Percentiles rank a stretch among this genome's conserved stretches.
Conservation (phyloP, 2,797 vertebrate species). For the Pelodytes ibericus region DNA sequence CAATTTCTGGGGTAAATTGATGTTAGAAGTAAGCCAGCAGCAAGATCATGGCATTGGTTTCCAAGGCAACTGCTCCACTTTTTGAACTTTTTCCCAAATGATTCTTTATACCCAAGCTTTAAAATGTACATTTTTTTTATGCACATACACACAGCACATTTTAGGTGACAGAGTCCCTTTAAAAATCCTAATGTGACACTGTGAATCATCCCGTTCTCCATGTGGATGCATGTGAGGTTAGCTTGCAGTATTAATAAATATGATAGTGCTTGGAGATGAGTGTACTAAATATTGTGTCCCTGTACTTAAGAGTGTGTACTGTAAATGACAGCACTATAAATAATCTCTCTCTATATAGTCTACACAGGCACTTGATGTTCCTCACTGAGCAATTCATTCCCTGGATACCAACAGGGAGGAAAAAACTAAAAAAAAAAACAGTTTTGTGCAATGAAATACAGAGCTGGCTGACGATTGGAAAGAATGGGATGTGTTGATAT, state of each 20-base stretch:
- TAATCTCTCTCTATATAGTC: not conserved
- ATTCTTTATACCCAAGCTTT: no score
- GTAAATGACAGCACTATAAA: not conserved
- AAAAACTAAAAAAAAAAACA: no score
- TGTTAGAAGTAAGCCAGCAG: no score
- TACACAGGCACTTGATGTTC: not conserved
- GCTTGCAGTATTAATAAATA: not conserved
- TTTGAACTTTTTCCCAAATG: no score
- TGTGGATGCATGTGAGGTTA: not conserved
- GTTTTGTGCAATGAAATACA: not conserved
- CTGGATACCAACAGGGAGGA: not conserved
- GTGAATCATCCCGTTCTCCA: not conserved
- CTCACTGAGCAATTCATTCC: not conserved
- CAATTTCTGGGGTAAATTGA: no score
- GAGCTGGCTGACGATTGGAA: not conserved
- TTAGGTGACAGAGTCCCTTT: not conserved
- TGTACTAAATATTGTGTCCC: not conserved
- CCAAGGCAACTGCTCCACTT: no score
- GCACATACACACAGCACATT: no score
- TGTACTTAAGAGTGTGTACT: not conserved
- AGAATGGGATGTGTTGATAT: not conserved
- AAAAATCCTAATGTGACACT: not conserved
- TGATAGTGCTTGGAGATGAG: not conserved
- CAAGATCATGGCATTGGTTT: no score
- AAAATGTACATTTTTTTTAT: no score